Evolutionary conservation across 2,113 vertebrate species (phyloP).

Genomic region (Neotoma lepida): DNA sequence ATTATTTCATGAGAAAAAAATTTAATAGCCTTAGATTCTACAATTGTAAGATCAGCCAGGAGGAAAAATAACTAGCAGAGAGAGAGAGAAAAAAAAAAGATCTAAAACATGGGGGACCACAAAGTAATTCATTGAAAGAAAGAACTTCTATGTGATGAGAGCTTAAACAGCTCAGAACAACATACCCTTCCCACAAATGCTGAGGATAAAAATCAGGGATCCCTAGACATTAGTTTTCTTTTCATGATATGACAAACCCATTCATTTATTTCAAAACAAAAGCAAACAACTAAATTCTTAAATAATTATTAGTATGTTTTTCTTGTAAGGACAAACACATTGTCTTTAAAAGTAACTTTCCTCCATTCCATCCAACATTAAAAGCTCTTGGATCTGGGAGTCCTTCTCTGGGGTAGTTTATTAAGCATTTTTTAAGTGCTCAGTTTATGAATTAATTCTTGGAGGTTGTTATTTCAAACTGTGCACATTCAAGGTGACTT

Average conservation of each 20-base stretch:
- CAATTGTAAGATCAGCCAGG: not conserved
- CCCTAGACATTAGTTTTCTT: slow-evolving; percentile 22
- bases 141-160: not conserved
- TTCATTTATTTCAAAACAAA: slow-evolving; percentile 39
- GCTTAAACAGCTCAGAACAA: not conserved
- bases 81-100: not conserved
- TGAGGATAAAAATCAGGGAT: not conserved
- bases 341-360: slow-evolving; percentile 33
- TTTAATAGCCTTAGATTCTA: not conserved
- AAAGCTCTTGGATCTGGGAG: not conserved
- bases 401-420: not conserved
- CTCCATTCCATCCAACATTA: slow-evolving; percentile 32
- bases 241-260: not conserved
- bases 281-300: not conserved
- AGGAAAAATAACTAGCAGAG: not conserved
- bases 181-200: not conserved
- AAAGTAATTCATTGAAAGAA: slow-evolving; percentile 35
- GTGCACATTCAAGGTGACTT: not conserved
- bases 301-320: not conserved
- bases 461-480: slow-evolving; percentile 3
- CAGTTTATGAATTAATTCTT: not conserved
- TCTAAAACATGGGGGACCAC: not conserved
- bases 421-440: not conserved
- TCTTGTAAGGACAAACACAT: not conserved
- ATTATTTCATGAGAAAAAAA: slow-evolving; percentile 51